A percentile compares a stretch with the other conserved stretches of the same genome.
phyloP scores from a whole-genome alignment of 2,797 vertebrate species.

The Phylloscopus collybita region DNA sequence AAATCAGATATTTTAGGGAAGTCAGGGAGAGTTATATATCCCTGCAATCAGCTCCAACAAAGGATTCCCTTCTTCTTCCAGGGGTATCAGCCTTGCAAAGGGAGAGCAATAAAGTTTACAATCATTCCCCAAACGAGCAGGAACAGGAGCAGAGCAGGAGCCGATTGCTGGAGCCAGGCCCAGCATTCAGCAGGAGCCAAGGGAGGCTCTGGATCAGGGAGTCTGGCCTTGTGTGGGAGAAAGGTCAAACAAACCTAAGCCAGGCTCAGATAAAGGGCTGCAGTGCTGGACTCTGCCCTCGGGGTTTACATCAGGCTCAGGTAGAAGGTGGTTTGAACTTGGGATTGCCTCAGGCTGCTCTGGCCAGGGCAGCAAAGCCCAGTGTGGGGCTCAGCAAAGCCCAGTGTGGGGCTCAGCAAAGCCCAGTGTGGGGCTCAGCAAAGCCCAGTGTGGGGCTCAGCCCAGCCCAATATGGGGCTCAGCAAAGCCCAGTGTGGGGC shows the following conservation, averaged over 20 bases:
- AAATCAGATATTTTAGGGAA: background rate
- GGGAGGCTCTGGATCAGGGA: background rate
- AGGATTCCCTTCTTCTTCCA: background rate
- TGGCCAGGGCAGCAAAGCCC: background rate
- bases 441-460: no score
- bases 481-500: background rate
- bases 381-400: background rate
- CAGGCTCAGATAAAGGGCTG: background rate
- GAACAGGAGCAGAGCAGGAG: background rate
- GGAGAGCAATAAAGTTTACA: slow-evolving; percentile 31
- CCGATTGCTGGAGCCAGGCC: background rate
- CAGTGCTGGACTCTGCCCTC: background rate
- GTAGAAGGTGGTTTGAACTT: background rate
- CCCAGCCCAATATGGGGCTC: background rate
- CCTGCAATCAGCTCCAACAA: background rate
- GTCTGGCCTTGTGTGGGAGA: background rate
- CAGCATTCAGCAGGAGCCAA: slow-evolving; percentile 15
- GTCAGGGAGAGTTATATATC: background rate
- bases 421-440: background rate
- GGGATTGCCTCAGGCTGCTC: background rate
- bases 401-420: no score
- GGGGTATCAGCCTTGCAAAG: background rate
- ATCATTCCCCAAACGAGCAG: background rate
- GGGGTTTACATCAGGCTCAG: background rate
- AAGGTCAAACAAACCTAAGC: background rate